phyloP scores from a whole-genome alignment of 2,888 invertebrate species.

The Xanthorhoe designata region DNA sequence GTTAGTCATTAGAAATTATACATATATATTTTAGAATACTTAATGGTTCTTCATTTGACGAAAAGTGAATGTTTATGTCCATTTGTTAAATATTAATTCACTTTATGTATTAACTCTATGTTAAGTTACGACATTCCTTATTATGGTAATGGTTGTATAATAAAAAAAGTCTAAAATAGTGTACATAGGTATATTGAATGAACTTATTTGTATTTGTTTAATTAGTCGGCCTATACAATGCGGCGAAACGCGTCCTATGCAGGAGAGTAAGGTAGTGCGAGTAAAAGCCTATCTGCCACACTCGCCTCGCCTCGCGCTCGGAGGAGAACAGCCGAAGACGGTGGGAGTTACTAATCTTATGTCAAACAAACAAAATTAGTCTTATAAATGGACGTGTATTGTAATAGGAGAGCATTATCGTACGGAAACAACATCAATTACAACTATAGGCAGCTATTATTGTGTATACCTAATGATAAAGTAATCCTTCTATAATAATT shows the following conservation, averaged over 20 bases:
- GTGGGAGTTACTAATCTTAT: conserved; percentile 41
- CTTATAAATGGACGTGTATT: conserved; percentile 34
- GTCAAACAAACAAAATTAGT: conserved; percentile 35
- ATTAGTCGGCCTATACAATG: conserved; percentile 73
- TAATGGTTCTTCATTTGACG: conserved; percentile 75
- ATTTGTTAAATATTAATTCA: conserved; percentile 75
- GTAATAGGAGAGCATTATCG: conserved; percentile 52
- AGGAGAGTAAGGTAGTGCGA: conserved; percentile 22
- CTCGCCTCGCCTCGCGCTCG: conserved; percentile 9
- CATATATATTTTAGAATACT: conserved; percentile 76
- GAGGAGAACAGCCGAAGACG: conserved; percentile 21
- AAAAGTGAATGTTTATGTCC: conserved; percentile 71
- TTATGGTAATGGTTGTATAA: conserved; percentile 75
- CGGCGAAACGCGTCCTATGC: conserved; percentile 56
- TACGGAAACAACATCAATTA: conserved; percentile 63
- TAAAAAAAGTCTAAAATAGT: conserved; percentile 66
- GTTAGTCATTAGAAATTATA: conserved; percentile 82
- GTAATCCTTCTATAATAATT: conserved; percentile 48
- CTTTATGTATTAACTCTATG: conserved; percentile 64
- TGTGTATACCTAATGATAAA: conserved; percentile 57
- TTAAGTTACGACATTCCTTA: conserved; percentile 76
- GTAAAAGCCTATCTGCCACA: conserved; percentile 17
- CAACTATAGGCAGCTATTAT: conserved; percentile 77
- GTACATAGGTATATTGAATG: conserved; percentile 71
- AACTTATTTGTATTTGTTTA: conserved; percentile 65